These are phyloP conservation scores for Podocnemis expansa DNA, from an alignment of 2,113 vertebrate genomes.

Conservation along the genomic window DNA sequence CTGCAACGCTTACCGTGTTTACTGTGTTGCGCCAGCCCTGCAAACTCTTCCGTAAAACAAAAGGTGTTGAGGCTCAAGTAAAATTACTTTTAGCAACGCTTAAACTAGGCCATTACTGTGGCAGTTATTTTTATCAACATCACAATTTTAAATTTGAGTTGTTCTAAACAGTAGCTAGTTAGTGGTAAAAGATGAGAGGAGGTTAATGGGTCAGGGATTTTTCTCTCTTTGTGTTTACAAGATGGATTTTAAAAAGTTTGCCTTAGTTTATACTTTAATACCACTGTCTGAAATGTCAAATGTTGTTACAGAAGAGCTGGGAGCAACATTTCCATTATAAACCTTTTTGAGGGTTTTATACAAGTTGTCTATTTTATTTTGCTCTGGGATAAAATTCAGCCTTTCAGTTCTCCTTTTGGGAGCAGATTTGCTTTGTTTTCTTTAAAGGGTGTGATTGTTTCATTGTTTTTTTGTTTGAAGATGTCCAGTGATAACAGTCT, in stretches of 20 bases:
- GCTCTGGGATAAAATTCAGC: background rate
- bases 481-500: too few species aligned
- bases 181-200: slow-evolving; percentile 52
- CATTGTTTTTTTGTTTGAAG: background rate
- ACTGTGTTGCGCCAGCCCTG: too few species aligned
- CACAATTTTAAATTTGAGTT: background rate
- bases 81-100: slow-evolving; percentile 50
- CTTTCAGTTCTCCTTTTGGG: slow-evolving; percentile 6
- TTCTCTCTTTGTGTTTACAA: background rate
- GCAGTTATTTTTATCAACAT: slow-evolving; percentile 52
- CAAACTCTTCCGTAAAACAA: background rate
- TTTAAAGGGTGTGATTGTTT: background rate
- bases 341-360: background rate
- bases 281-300: slow-evolving; percentile 34
- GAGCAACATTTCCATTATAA: slow-evolving; percentile 68
- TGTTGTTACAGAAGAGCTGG: slow-evolving; percentile 41
- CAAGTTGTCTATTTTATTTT: slow-evolving; percentile 29
- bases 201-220: slow-evolving; percentile 26
- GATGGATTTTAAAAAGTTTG: slow-evolving; percentile 35
- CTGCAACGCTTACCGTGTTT: too few species aligned
- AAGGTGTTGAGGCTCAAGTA: background rate
- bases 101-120: slow-evolving; percentile 12
- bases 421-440: slow-evolving; percentile 3
- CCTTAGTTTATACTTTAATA: background rate
- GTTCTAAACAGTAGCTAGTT: background rate